Evolutionary conservation across 23 tunicate species (phyloP), one percentile per base, ranked within the genome.

Genomic region (Styela plicata): DNA sequence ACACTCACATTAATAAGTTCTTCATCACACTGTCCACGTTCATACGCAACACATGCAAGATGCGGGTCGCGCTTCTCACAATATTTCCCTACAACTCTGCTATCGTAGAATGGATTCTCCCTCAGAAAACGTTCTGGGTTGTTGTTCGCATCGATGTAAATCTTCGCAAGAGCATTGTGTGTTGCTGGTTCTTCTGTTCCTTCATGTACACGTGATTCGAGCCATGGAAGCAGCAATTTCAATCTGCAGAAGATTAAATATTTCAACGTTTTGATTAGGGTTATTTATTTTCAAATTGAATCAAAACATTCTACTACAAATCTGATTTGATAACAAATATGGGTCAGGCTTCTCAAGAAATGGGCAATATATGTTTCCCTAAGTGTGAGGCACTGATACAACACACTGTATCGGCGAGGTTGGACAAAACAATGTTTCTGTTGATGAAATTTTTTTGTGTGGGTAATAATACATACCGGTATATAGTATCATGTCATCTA

Each of bases 81-180:
- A 82, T 95, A 95, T 81, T 95, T 95, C 2, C 99, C 96, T 23
- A 89, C 99, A 67, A 89, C 96, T 2, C 86, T 74, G 80, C 96
- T 89, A 64, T 95, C 99, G 68, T 95, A 95, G 89, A 80, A 90
- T 32, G 99, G 96, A 71, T 95, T 95, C 82, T 95, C 99, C 22
- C 92, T 83, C 87, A 94, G 64, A 86, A 95, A 95, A 3, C 99
- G 91, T 74, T 95, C 99, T 2, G 96, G 99, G 80, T 89, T 95
- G 84, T 89, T 95, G 91, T 95, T 89, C 10, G 96, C 88, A 44
- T 95, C 99, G 83, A 95, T 95, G 92, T 95, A 95, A 89, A 95
- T 95, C 89, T 95, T 95, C 36, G 99, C 99, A 24, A 95, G 96
- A 23, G 99, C 99, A 78, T 95, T 95, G 96, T 95, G 99, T 79